phyloP scores from a whole-genome alignment of 2,113 vertebrate species.

The Oenanthe oenanthe region DNA sequence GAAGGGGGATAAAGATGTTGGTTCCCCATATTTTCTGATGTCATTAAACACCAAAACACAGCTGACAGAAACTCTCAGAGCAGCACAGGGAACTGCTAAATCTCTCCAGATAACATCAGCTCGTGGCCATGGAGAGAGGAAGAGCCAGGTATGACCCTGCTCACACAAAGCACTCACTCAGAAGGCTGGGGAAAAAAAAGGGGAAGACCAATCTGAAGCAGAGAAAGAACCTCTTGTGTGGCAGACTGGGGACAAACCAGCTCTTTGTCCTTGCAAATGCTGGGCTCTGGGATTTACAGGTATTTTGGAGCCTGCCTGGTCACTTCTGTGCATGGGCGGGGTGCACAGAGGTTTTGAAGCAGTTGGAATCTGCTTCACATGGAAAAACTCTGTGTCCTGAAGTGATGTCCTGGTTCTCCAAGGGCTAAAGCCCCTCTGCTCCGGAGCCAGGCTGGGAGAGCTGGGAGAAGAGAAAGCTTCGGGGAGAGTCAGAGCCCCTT shows the following conservation, averaged over 20 bases:
- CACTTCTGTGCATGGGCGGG: rapidly evolving
- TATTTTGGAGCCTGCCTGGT: neutral
- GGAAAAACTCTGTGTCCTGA: neutral
- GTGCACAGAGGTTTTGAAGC: neutral
- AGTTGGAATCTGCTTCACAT: rapidly evolving
- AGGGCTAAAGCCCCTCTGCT: neutral
- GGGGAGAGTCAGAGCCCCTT: neutral
- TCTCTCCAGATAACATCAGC: neutral
- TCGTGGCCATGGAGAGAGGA: neutral
- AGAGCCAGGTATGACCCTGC: neutral
- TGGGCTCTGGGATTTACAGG: neutral
- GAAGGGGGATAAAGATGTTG: too few species aligned
- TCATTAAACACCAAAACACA: neutral
- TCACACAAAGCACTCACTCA: neutral
- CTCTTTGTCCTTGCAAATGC: neutral
- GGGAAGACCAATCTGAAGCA: neutral
- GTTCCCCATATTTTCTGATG: neutral
- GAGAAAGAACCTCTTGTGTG: neutral
- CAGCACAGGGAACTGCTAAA: neutral
- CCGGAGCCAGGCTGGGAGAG: neutral
- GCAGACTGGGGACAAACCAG: neutral
- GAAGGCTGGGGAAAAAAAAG: neutral
- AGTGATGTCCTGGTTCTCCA: rapidly evolving
- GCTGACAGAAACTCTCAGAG: neutral
- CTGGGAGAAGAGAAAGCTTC: neutral